These are phyloP conservation scores for Orestias chungarensis DNA, from an alignment of 2,797 vertebrate species.

Conservation along the genomic window DNA sequence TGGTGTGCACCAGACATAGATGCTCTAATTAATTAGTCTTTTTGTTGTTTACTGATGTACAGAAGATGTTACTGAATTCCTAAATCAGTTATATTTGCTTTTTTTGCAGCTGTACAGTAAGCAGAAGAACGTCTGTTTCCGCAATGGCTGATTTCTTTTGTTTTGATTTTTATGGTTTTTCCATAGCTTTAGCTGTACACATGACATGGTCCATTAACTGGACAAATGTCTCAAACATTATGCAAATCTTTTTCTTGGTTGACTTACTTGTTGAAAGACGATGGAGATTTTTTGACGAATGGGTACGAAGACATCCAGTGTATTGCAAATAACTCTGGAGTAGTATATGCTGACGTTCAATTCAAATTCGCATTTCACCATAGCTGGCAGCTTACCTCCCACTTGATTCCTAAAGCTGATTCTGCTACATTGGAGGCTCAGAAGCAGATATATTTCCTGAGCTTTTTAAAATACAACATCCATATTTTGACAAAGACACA, in stretches of 20 bases:
- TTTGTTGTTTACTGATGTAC: not conserved
- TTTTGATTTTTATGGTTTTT: too few species aligned
- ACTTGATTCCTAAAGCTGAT: constrained; percentile 44
- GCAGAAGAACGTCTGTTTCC: not conserved
- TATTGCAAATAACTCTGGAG: constrained; percentile 31
- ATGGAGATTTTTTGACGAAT: constrained; percentile 23
- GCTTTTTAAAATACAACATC: constrained; percentile 39
- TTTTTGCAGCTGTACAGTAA: constrained; percentile 25
- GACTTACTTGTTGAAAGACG: constrained; percentile 12
- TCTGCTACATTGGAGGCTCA: constrained; percentile 20
- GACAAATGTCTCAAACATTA: constrained; percentile 24
- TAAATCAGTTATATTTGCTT: not conserved
- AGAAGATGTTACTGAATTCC: constrained; percentile 10
- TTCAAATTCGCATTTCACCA: constrained; percentile 67
- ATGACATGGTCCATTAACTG: constrained; percentile 36
- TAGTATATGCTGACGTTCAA: constrained; percentile 30
- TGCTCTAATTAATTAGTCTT: constrained; percentile 13
- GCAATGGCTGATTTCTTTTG: constrained; percentile 10
- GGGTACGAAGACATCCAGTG: constrained; percentile 29
- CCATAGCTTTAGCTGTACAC: constrained; percentile 26
- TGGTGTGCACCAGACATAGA: not conserved
- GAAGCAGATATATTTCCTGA: constrained; percentile 24
- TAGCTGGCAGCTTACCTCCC: constrained; percentile 28
- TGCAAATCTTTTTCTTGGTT: constrained; percentile 35
- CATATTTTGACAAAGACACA: constrained; percentile 20